Evolutionary conservation across 2,113 vertebrate genomes (phyloP), one percentile per base, ranked within the genome.

Genomic region (Cryptomyrus ogoouensis): DNA sequence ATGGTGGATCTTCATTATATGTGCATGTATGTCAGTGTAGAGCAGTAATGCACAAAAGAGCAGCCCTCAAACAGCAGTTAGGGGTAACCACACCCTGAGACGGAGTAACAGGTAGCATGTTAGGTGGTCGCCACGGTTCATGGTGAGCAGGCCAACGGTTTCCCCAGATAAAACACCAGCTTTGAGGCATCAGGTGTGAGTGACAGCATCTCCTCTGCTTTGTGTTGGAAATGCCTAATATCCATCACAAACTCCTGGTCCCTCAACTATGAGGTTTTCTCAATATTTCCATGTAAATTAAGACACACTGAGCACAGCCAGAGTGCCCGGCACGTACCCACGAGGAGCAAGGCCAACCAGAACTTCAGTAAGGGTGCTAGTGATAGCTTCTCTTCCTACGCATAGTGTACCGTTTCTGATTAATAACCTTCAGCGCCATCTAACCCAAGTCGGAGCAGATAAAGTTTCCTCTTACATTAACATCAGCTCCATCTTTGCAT

Each of bases 401-500:
- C 27, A 31, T 31, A 47, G 83, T 86, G 90, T 89, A 91, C 84
- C 92, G 91, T 87, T 89, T 85, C 53, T 91, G 90, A 92, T 92
- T 93, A 94, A 94, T 93, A 94, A 94, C 93, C 93, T 94, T 93
- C 90, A 93, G 90, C 66, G 91, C 24, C 80, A 83, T 47, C 46
- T 91, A 87, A 66, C 77, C 80, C 77, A 27, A 42, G 74, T 49
- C 80, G 19, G 24, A 10, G 21, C 52, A 89, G 17, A 47, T 35
- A 62, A 47, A 27, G 53, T 7, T 58, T 56, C 87, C 19, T 88
- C 39, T 44, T 5, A 66, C 1, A n/a, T 62, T 44, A 62, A 88
- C 5, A 88, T 62, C 17, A 53, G 85, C 47, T 56, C 27, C 17
- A 56, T 27, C 52, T 88, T 58, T 46, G 19, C n/a, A 10, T 19